Evolutionary conservation across 2,888 invertebrate genomes (phyloP).

Genomic region (Tachina fera): DNA sequence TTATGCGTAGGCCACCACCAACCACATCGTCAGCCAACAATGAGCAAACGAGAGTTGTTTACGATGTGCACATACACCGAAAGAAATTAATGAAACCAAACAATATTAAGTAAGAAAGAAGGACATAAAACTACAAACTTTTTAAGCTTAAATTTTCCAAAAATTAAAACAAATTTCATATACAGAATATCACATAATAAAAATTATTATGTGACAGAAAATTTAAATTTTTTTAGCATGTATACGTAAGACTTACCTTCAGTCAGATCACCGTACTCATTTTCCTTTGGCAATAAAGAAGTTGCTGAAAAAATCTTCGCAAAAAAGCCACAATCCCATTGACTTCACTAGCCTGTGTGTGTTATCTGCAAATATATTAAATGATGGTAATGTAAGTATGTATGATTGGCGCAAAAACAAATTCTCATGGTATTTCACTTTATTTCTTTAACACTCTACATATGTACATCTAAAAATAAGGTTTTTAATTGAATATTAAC

Average conservation of each 20-base stretch:
- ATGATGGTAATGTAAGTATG: slow-evolving; percentile 58
- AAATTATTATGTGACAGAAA: neutral
- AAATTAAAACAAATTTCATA: neutral
- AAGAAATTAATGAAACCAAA: neutral
- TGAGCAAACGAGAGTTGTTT: slow-evolving; percentile 46
- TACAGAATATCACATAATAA: neutral
- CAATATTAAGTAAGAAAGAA: neutral
- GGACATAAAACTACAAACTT: neutral
- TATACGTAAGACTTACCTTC: neutral
- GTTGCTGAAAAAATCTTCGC: slow-evolving; percentile 13
- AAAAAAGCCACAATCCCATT: neutral
- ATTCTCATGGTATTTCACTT: slow-evolving; percentile 41
- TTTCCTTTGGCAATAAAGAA: slow-evolving; percentile 52
- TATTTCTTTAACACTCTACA: slow-evolving; percentile 12
- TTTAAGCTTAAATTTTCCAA: neutral
- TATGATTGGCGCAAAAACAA: slow-evolving; percentile 7
- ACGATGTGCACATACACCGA: slow-evolving; percentile 30
- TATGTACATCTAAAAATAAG: slow-evolving; percentile 41
- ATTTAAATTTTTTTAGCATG: slow-evolving; percentile 3
- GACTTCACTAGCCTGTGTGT: neutral
- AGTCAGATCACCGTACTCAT: slow-evolving; percentile 39
- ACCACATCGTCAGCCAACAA: slow-evolving; percentile 58
- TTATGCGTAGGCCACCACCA: slow-evolving; percentile 74
- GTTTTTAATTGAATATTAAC: slow-evolving; percentile 83
- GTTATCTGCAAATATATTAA: slow-evolving; percentile 50